phyloP scores from a whole-genome alignment of 2,797 vertebrate species.

The Anas acuta region DNA sequence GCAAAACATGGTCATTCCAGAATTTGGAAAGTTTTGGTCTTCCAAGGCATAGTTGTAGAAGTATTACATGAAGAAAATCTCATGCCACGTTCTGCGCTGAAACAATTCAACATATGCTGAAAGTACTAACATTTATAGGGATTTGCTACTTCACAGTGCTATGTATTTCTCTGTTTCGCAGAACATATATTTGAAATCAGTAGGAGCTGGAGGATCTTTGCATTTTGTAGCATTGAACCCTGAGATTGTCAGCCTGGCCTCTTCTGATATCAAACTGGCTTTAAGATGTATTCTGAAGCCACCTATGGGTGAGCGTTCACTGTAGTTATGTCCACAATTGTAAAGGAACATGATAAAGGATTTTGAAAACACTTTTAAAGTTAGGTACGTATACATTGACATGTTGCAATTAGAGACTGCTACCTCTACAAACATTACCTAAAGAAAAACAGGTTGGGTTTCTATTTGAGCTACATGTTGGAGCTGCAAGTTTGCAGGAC shows the following conservation, averaged over 20 bases:
- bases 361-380: background rate
- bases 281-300: background rate
- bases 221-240: background rate
- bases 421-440: background rate
- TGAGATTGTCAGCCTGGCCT: background rate
- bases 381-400: background rate
- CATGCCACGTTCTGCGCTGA: background rate
- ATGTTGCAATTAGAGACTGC: background rate
- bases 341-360: background rate
- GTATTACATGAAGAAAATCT: background rate
- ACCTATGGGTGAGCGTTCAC: background rate
- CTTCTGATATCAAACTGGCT: background rate
- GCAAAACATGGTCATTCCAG: background rate
- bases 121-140: background rate
- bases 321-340: background rate
- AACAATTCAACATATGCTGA: rapidly evolving
- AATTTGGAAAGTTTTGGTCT: background rate
- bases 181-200: background rate
- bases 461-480: background rate
- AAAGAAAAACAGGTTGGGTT: background rate
- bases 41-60: background rate
- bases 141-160: background rate
- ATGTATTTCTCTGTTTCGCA: background rate
- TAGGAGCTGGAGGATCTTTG: background rate
- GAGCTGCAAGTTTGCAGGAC: background rate